Percentiles rank a stretch among this genome's conserved stretches.
phyloP scores from a whole-genome alignment of 2,797 vertebrate genomes.

The Florisuga fusca region DNA sequence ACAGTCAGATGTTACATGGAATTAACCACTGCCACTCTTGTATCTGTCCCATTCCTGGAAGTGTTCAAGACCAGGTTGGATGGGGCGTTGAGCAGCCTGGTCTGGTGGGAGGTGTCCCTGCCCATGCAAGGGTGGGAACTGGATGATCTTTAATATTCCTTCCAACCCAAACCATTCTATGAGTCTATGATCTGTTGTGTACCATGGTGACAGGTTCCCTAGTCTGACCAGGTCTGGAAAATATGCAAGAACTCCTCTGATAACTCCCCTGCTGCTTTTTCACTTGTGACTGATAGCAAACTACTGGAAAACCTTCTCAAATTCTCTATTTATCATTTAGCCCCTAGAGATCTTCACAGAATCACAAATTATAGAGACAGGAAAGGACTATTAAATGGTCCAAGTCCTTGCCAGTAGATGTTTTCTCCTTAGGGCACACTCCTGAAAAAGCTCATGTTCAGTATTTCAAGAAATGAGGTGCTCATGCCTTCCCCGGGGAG shows the following conservation, averaged over 20 bases:
- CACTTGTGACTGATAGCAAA: not conserved
- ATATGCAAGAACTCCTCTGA: not conserved
- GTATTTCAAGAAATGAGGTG: not conserved
- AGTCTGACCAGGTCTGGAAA: not conserved
- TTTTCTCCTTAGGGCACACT: not conserved
- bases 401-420: not conserved
- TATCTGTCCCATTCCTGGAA: no score
- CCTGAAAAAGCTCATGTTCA: not conserved
- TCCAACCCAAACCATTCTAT: no score
- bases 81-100: no score
- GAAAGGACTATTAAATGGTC: not conserved
- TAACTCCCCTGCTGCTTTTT: not conserved
- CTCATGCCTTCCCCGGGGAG: not conserved
- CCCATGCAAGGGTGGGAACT: no score
- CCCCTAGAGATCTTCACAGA: not conserved
- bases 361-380: not conserved
- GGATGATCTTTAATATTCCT: no score
- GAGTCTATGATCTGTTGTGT: not conserved
- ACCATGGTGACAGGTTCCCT: not conserved
- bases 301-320: not conserved
- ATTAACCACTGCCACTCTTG: not conserved
- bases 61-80: no score
- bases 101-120: no score
- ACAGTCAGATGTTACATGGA: not conserved
- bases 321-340: not conserved